Evolutionary conservation across 2,113 vertebrate species (phyloP), one percentile per base, ranked within the genome.

Genomic region (Petrocephalus microphthalmus): DNA sequence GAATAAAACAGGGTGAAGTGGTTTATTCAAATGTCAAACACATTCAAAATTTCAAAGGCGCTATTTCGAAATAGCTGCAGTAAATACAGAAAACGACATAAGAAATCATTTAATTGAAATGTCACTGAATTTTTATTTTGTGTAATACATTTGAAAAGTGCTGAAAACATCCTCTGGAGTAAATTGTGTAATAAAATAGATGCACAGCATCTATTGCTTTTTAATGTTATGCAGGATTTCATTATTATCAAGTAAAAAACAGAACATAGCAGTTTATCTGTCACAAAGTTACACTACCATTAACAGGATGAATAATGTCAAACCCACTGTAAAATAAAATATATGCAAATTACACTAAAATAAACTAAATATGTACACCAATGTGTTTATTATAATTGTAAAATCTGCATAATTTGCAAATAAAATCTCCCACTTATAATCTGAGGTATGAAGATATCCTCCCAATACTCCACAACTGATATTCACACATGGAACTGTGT

Each of bases 131-230:
- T 83, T 83, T 83, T 49, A 83, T 85, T 85, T 85, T 85, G 25
- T 51, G 83, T 84, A 84, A 85, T 85, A 85, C 11, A 85, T 54
- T 54, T 85, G 10, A 85, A 85, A 85, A 85, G 84, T 85, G 84
- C 84, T 83, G 20, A 84, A 25, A 52, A 85, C 49, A 85, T 53
- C 84, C 84, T 53, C 84, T 85, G 84, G 84, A 85, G 84, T 85
- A 52, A 54, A 19, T 54, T 85, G 84, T 54, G 29, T 85, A 54
- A 85, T 51, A 85, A 54, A 47, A 83, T 49, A 52, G 85, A 86
- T 86, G 85, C 85, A 86, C 53, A 86, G 85, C 85, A 86, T 86
- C 85, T 60, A 86, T 86, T 64, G 52, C 29, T 19, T 57, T 57
- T 54, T 85, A 53, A 85, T 85, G 84, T 85, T 85, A 85, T 51